Evolutionary conservation across 2,113 vertebrate species (phyloP).

Genomic region (Elanus axillaris): DNA sequence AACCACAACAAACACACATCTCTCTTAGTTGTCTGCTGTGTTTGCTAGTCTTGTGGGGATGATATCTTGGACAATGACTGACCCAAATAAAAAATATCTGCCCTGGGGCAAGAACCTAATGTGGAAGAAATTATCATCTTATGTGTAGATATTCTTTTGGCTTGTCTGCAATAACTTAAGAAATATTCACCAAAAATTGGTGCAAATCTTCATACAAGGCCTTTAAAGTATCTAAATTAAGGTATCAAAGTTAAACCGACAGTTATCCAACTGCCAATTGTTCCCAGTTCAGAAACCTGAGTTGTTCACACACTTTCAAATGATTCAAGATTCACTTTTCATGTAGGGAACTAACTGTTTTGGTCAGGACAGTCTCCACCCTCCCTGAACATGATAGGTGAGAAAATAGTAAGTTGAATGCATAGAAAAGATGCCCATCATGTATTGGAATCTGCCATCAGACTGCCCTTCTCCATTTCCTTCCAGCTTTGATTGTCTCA

Average conservation of each 20-base stretch:
- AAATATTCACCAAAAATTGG: not conserved
- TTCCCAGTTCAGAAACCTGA: not conserved
- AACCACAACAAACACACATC: not conserved
- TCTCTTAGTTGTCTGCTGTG: not conserved
- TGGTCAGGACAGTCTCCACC: not conserved
- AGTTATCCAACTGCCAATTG: not conserved
- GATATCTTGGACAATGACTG: not conserved
- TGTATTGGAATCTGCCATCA: not conserved
- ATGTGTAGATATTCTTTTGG: accelerated
- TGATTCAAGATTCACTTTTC: not conserved
- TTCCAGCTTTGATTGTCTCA: not conserved
- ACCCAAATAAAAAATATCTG: not conserved
- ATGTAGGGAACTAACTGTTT: not conserved
- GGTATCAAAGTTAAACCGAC: not conserved
- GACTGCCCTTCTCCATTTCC: not conserved
- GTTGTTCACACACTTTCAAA: not conserved
- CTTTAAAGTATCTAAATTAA: not conserved
- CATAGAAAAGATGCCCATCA: not conserved
- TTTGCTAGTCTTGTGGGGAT: not conserved
- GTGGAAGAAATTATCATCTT: not conserved
- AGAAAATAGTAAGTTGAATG: not conserved
- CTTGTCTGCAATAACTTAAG: not conserved
- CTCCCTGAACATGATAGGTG: not conserved
- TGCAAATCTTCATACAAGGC: not conserved
- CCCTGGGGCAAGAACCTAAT: not conserved